Evolutionary conservation across 2,797 vertebrate genomes (phyloP).

Genomic region (Sebastes alutus): DNA sequence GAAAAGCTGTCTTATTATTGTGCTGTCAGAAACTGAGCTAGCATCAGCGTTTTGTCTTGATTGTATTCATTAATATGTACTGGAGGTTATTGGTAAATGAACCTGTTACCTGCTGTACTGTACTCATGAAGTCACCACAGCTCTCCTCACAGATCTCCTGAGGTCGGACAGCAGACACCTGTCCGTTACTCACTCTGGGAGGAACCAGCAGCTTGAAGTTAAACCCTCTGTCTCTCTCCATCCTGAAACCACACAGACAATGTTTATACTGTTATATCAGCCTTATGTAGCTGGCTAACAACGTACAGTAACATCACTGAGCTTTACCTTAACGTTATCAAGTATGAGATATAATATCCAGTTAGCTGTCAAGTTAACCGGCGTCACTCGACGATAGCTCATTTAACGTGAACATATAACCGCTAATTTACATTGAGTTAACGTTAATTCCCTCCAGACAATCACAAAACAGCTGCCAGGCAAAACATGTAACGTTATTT

Average conservation of each 20-base stretch:
- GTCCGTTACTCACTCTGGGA: constrained; percentile 62
- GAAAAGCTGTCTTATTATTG: background rate
- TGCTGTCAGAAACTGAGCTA: background rate
- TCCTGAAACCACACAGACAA: constrained; percentile 45
- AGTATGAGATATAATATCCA: background rate
- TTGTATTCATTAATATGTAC: background rate
- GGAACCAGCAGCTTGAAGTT: constrained; percentile 82
- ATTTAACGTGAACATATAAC: background rate
- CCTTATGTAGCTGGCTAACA: too few relatives aligned
- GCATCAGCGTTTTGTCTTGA: background rate
- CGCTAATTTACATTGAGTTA: background rate
- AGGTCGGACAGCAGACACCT: constrained; percentile 72
- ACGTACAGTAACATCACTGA: too few relatives aligned
- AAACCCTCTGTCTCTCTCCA: constrained; percentile 77
- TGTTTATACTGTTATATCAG: too few relatives aligned
- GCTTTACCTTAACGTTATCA: background rate
- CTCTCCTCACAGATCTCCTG: constrained; percentile 59
- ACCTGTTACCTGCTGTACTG: constrained; percentile 24
- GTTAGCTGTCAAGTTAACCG: background rate
- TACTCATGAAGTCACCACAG: constrained; percentile 10
- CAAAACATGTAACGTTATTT: background rate
- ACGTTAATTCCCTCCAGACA: background rate
- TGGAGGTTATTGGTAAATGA: background rate
- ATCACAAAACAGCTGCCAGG: fast-evolving
- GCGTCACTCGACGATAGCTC: background rate